Percentiles rank a stretch among this genome's conserved stretches.
These are phyloP conservation scores for Drosophila imparisetae DNA, from an alignment of 2,888 invertebrate genomes.

Conservation along the genomic window DNA sequence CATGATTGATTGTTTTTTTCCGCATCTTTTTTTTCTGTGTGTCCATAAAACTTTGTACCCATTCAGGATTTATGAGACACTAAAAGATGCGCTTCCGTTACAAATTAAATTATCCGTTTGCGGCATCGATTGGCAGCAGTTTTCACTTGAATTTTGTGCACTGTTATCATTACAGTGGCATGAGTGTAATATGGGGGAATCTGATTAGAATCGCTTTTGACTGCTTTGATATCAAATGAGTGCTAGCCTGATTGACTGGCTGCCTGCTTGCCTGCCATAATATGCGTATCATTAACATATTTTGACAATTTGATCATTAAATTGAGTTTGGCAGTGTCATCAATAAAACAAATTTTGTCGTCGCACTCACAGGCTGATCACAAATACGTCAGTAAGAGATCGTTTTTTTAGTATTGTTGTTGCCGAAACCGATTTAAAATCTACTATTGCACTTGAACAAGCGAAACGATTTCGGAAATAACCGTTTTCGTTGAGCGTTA, in stretches of 20 bases:
- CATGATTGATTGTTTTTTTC: conserved; percentile 13
- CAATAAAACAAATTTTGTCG: conserved; percentile 3
- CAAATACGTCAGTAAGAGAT: conserved; percentile 3
- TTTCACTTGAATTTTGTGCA: conserved; percentile 25
- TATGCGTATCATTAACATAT: conserved; percentile 68
- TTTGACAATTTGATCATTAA: conserved; percentile 65
- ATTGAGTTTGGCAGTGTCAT: conserved; percentile 14
- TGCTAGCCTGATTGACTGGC: neutral
- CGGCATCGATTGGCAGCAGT: conserved; percentile 39
- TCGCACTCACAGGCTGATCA: conserved; percentile 39
- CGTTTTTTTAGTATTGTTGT: conserved; percentile 13
- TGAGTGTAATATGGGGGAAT: conserved; percentile 23
- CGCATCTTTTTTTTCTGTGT: neutral
- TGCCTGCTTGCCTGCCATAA: conserved; percentile 21
- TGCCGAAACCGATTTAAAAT: conserved; percentile 24
- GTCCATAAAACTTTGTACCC: neutral
- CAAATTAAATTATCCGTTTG: conserved; percentile 25
- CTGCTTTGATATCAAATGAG: conserved; percentile 47
- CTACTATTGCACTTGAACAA: conserved; percentile 28
- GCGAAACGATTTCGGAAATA: conserved; percentile 43
- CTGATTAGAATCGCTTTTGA: conserved; percentile 56
- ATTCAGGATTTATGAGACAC: neutral
- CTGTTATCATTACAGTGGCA: conserved; percentile 44
- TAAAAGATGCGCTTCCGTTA: conserved; percentile 46
- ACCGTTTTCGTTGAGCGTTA: conserved; percentile 68